Base-by-base conservation (phyloP, 2,797 vertebrate genomes). In the Schizopygopsis pylzovi region DNA sequence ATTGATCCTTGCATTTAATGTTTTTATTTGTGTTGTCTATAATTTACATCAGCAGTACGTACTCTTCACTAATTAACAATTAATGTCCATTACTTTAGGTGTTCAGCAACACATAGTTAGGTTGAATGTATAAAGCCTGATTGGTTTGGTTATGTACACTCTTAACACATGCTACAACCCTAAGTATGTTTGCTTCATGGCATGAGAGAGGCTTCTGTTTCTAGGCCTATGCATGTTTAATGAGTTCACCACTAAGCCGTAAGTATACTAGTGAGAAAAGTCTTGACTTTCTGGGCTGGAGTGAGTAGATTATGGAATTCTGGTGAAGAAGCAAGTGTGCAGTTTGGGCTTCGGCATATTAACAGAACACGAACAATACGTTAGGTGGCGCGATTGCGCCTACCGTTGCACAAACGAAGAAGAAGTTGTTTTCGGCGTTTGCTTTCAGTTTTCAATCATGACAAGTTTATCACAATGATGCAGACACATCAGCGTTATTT, bases 391-490 rank as follows among this genome's bases (percentile, higher is more conserved):
- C 63, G 1, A 15, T 49, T 37, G 25, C 28, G 8, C 9, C 4
- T 43, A 11, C 22, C 7, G n/a, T 61, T 45, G 2, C 6, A 28
- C 78, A 81, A 39, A 39, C 54, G 79, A 81, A 81, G 79, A 67
- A 68, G 79, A 20, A 49, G 61, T 49, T 47, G 43, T 65, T 37
- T 16, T 79, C n/a, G 11, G 8, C 33, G 78, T 45, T 49, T 81
- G 45, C 45, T 81, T 68, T 68, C 79, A 52, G 79, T 81, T 81
- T 80, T 49, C 6, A 37, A 15, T 6, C 18, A 49, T 80, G 25
- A 1, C 33, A 18, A 67, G 25, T 16, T 28, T 52, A 54, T 33
- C 25, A 63, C 9, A 16, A 86, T 73, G 81, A 71, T 43, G 11
- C 15, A 12, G 73, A 65, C 7, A 25, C 6, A 56, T 10, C 13